Evolutionary conservation across 2,888 invertebrate species (phyloP), one percentile per base, ranked within the genome.

Genomic region (Dolomedes plantarius): DNA sequence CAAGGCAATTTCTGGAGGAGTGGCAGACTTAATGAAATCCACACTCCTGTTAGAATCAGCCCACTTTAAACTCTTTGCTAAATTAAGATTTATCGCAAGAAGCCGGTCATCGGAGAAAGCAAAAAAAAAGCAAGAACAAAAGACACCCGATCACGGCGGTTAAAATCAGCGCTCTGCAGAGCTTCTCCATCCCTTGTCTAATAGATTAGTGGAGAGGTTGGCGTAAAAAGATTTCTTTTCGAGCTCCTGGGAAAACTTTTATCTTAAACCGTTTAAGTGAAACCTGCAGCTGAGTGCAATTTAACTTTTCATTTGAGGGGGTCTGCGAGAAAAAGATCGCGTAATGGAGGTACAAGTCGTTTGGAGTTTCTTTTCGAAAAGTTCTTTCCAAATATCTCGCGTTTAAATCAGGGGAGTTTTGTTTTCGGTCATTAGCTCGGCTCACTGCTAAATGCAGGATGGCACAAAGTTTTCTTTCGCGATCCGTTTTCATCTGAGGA

Each of bases 1-100:
- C 56, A 56, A 16, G 11, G 23, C 56, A 2, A 56, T 56, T 56
- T 23, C 19, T n/a, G n/a, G 11, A 56, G 56, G 56, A 56, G 56
- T 56, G 56, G 56, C 56, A 56, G 23, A 56, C 23, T 56, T 56
- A 56, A 56, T 56, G 56, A 56, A 56, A 56, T 56, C 56, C 56
- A 56, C 56, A 56, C 56, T 23, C 56, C 56, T 16, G 56, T 23
- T 23, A 19, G 56, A 23, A 28, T 32, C 74, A 27, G 31, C 65
- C 39, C 78, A 71, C 62, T 82, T n/a, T 82, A 71, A 82, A 82
- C 82, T 82, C 75, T 36, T 64, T 29, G 23, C 77, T 77, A 83
- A 83, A 83, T 83, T 83, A 83, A 83, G 83, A 83, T 83, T 83
- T 83, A 83, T 83, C 77, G 32, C 56, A 56, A 56, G 19, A 56